Evolutionary conservation across 2,888 invertebrate species (phyloP), one percentile per base, ranked within the genome.

Genomic region (Graphium colonna): DNA sequence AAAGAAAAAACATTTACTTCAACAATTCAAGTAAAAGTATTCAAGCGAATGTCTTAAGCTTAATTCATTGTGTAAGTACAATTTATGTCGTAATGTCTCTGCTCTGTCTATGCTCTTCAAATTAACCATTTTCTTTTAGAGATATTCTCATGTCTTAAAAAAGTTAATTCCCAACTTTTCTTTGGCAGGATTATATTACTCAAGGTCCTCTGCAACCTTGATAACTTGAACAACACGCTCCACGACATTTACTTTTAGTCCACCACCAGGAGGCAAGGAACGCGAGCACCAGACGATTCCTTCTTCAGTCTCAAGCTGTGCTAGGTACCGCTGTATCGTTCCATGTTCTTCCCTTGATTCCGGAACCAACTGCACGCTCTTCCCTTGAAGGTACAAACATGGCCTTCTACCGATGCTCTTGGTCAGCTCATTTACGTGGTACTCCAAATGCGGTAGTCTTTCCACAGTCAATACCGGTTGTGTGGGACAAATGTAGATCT

Each of bases 391-490:
- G 9, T 39, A 53, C 3, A 53, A 43, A 12, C 12, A 18, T 3
- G 53, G 53, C 7, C 48, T 26, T 12, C 49, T 16, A 18, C 53
- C 43, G 4, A 53, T 10, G 5, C 8, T 13, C 13, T 39, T 31
- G 0, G 53, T 49, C 1, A 53, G 39, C 9, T 13, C 31, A 2
- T 38, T n/a, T 1, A 53, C 44, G 16, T 53, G 53, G 49, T 53
- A 38, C 3, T 53, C 53, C 5, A 53, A 36, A 10, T 53, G 17
- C 21, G 36, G 31, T 3, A 53, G 52, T 1, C 52, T 21, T 17
- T 53, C 52, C 1, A 53, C 52, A 9, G 41, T 39, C n/a, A 53
- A 15, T 53, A 53, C 31, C 15, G 52, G 52, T 3, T 48, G n/a
- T 28, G 13, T 17, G 8, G 48, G 52, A 5, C 48, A 28, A 16